Evolutionary conservation across 2,888 invertebrate species (phyloP).

Genomic region (Melinopterus prodromus): DNA sequence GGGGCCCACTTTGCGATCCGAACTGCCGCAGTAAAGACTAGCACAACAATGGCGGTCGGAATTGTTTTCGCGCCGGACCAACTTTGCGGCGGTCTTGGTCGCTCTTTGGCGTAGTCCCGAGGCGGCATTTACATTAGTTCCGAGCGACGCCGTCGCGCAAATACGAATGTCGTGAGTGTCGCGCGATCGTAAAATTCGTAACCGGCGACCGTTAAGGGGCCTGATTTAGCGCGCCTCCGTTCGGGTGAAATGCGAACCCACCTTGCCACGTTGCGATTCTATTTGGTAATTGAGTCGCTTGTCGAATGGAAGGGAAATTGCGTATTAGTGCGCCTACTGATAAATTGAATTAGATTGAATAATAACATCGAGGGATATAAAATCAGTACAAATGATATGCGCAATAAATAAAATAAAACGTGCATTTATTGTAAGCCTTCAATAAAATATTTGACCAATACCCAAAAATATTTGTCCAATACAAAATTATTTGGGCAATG

Average conservation of each 20-base stretch:
- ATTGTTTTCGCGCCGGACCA: conserved; percentile 48
- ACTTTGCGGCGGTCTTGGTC: conserved; percentile 35
- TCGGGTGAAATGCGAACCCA: neutral
- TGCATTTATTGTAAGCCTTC: no score
- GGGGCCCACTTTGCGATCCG: conserved; percentile 52
- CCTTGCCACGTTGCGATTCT: neutral
- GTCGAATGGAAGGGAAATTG: neutral
- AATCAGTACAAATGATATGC: no score
- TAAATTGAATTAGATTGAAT: no score
- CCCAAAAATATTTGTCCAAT: no score
- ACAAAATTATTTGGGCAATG: no score
- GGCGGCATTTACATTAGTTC: conserved; percentile 23
- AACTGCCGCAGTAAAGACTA: conserved; percentile 49
- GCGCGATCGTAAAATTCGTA: neutral
- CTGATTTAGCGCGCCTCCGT: neutral
- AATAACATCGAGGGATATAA: no score
- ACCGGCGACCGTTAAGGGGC: neutral
- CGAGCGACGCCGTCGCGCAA: neutral
- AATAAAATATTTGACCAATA: no score
- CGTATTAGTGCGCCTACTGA: neutral
- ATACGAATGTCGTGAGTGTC: neutral
- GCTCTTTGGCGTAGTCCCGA: conserved; percentile 6
- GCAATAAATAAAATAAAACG: no score
- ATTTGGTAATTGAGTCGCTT: neutral
- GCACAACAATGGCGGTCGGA: conserved; percentile 50